A percentile compares a stretch with the other conserved stretches of the same genome.
Evolutionary conservation across 2,113 vertebrate species (phyloP).

Genomic region (Callithrix jacchus): DNA sequence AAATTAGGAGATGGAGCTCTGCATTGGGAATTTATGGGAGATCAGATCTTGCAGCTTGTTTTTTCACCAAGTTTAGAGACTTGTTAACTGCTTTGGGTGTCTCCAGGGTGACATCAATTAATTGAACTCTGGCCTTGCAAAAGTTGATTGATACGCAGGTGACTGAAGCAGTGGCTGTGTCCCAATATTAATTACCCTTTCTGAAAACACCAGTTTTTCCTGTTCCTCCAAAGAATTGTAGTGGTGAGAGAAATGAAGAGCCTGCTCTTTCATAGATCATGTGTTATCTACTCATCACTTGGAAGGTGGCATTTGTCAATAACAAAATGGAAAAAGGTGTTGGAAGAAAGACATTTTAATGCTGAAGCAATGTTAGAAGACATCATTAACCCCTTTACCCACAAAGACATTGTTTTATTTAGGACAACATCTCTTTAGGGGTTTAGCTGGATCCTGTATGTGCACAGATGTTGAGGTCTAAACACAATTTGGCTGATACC

Average conservation of each 20-base stretch:
- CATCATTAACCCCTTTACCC: slow-evolving; percentile 28
- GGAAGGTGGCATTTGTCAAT: slow-evolving; percentile 73
- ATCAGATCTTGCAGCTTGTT: slow-evolving; percentile 79
- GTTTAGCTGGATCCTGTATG: background rate
- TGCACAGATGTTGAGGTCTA: slow-evolving; percentile 24
- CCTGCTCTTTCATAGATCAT: slow-evolving; percentile 73
- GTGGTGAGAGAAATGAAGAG: slow-evolving; percentile 78
- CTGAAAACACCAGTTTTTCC: slow-evolving; percentile 74
- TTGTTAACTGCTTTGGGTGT: slow-evolving; percentile 84
- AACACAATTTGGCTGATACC: background rate
- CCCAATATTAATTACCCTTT: slow-evolving; percentile 81
- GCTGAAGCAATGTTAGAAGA: background rate
- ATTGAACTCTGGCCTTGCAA: slow-evolving; percentile 85
- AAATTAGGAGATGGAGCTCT: slow-evolving; percentile 70
- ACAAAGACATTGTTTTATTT: slow-evolving; percentile 45
- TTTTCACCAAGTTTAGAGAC: slow-evolving; percentile 82
- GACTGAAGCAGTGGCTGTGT: slow-evolving; percentile 81
- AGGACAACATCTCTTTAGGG: background rate
- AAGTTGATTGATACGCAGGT: slow-evolving; percentile 85
- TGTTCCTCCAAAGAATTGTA: slow-evolving; percentile 78
- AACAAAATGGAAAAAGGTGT: slow-evolving; percentile 45
- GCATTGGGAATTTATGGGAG: slow-evolving; percentile 75
- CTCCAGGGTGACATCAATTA: slow-evolving; percentile 87
- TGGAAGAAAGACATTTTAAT: slow-evolving; percentile 48
- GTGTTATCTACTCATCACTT: slow-evolving; percentile 68